Evolutionary conservation across 2,888 invertebrate species (phyloP).

Genomic region (Bellardia bayeri): DNA sequence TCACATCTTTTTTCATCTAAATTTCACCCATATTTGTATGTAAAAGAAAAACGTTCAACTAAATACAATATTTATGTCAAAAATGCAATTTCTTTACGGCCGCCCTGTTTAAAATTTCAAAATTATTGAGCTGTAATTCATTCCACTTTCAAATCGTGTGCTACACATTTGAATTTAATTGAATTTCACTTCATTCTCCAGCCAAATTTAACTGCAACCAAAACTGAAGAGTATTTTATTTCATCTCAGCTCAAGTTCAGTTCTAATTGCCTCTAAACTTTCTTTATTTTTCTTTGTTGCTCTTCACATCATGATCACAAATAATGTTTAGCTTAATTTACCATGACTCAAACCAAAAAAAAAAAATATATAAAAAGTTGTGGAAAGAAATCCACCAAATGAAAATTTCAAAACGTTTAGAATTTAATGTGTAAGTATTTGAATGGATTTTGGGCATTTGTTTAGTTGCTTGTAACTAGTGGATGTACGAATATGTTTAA

Average conservation of each 20-base stretch:
- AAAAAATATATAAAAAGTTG: not conserved
- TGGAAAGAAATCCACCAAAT: not conserved
- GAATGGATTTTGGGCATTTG: slow-evolving; percentile 41
- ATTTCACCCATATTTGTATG: not conserved
- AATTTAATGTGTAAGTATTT: slow-evolving; percentile 11
- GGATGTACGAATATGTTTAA: not conserved
- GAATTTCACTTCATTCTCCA: slow-evolving; percentile 38
- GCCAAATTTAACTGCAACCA: not conserved
- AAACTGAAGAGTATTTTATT: slow-evolving; percentile 50
- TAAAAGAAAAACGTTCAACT: not conserved
- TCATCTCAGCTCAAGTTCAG: slow-evolving; percentile 38
- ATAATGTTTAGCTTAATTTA: slow-evolving; percentile 58
- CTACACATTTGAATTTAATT: slow-evolving; percentile 64
- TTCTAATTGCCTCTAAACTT: slow-evolving; percentile 70
- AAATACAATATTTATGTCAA: slow-evolving; percentile 11
- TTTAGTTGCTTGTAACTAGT: not conserved
- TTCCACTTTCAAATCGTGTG: slow-evolving; percentile 62
- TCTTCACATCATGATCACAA: slow-evolving; percentile 21
- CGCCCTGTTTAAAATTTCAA: slow-evolving; percentile 27
- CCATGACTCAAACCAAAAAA: slow-evolving; percentile 57
- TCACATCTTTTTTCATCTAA: not conserved
- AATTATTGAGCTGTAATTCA: slow-evolving; percentile 54
- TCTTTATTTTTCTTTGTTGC: slow-evolving; percentile 18
- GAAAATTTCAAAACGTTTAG: not conserved
- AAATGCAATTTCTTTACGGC: not conserved